Evolutionary conservation across 2,797 vertebrate species (phyloP).

Genomic region (Momotus momota): DNA sequence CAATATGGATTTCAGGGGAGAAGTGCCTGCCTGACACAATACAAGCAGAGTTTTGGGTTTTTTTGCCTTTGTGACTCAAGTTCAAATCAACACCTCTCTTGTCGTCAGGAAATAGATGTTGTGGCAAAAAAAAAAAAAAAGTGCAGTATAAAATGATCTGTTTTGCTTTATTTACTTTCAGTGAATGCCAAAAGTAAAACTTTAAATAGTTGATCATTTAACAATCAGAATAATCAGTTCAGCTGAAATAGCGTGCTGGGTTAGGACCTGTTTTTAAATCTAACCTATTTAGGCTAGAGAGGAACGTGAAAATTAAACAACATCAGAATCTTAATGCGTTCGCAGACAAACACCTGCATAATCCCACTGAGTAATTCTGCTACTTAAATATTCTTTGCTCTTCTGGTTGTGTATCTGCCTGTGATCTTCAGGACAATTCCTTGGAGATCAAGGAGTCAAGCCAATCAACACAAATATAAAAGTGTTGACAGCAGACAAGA

Average conservation of each 20-base stretch:
- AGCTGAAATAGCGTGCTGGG: neutral
- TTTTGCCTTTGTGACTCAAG: neutral
- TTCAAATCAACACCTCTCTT: neutral
- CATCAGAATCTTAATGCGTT: neutral
- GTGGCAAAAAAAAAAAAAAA: neutral
- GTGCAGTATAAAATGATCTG: neutral
- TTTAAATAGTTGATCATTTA: neutral
- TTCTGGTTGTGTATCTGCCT: conserved; percentile 28
- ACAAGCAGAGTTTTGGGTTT: neutral
- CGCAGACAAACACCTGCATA: conserved; percentile 23
- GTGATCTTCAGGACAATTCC: neutral
- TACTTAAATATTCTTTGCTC: conserved; percentile 41
- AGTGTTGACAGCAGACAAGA: conserved; percentile 39
- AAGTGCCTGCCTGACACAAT: neutral
- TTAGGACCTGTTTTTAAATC: neutral
- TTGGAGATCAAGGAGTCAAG: conserved; percentile 39
- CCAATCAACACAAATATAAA: conserved; percentile 19
- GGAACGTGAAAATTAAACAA: neutral
- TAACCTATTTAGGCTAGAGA: neutral
- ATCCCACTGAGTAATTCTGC: conserved; percentile 16
- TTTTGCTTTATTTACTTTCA: neutral
- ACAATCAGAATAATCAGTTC: neutral
- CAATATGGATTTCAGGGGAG: neutral
- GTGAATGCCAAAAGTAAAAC: neutral
- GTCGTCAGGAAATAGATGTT: neutral